Base-by-base conservation (phyloP, 2,797 vertebrate genomes). In the Oceanodroma leucorhoa region DNA sequence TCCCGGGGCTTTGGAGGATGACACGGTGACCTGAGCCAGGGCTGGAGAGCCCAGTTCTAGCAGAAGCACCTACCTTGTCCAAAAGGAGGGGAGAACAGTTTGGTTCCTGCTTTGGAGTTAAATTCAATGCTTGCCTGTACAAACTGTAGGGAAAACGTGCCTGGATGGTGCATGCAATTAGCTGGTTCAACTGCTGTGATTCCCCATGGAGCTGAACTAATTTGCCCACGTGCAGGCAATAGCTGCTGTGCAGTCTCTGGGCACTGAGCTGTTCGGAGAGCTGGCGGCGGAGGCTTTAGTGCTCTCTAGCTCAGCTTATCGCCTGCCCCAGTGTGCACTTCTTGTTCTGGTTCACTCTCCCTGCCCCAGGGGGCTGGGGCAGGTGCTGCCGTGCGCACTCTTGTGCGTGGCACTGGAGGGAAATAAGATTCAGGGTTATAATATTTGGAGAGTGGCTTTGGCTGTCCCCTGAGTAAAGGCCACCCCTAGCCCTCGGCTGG, bases 351-450 rank as follows among this genome's bases (percentile, higher is more conserved):
- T 40, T 86, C 48, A 22, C 18, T 14, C 9, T 43, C 9, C 27
- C 36, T 58, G 45, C n/a, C 30, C 22, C 0, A 3, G 4, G 19
- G 18, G 22, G 38, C 48, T 1, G 0, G 55, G 9, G 1, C 7
- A 55, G 27, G 27, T 11, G 53, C 30, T 89, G 54, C 83, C 21
- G 0, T 4, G 45, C 34, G 55, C 8, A 1, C n/a, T 23, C 24
- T 26, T 1, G 1, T 45, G 30, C 73, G 65, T 55, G 40, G 54
- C 58, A 6, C 40, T 8, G 20, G 20, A n/a, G 45, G 24, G n/a
- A 48, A 40, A 40, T 27, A 32, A 43, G 6, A 3, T 6, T 36
- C 5, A 3, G 26, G n/a, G 8, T 43, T 84, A 5, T 15, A 22
- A 5, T 21, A 29, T 57, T 43, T 53, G 54, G 36, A 71, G 78